Base-by-base conservation (phyloP, 2,888 invertebrate species). In the Thereva nobilitata region DNA sequence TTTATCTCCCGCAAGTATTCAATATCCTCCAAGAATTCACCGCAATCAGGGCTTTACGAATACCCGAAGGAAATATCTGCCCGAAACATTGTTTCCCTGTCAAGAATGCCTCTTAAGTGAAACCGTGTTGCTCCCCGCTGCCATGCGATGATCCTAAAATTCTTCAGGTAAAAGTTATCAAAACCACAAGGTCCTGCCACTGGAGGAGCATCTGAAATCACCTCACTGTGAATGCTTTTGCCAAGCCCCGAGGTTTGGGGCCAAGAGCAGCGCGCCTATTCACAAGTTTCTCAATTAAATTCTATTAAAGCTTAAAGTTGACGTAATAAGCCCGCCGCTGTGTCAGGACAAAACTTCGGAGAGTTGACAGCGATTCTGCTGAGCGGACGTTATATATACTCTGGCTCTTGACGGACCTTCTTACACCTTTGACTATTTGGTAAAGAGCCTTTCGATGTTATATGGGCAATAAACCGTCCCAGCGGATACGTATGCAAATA, bases 251-350 rank as follows among this genome's bases (percentile, higher is more conserved):
- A 34, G 12, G 9, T 10, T 47, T 4, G 12, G 6, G 8, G 12
- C 35, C 6, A 2, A 5, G 50, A 50, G 34, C 10, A 12, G 57
- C 23, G 12, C 45, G 57, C 47, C 47, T 37, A 47, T 59, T 59
- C 47, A 59, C 47, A 59, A 47, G 45, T 59, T 47, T 59, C 40
- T 38, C 57, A 59, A 59, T 59, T 59, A 59, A 59, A 59, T 59
- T 59, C 57, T 47, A 59, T 59, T 59, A 59, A 59, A 59, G 45
- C 23, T 23, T 23, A 23, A 2, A 1, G 23, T 23, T 23, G 23
- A 23, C 23, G 23, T 23, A 23, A 23, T 23, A 23, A 23, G 2
- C 1, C 23, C 23, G 23, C 23, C 23, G 23, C 23, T 23, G 23
- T 23, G 23, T 47, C 47, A 59, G n/a, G 12, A 59, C 47, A 38